Evolutionary conservation across 2,888 invertebrate species (phyloP), one percentile per base, ranked within the genome.

Genomic region (Amphiduros pacificus): DNA sequence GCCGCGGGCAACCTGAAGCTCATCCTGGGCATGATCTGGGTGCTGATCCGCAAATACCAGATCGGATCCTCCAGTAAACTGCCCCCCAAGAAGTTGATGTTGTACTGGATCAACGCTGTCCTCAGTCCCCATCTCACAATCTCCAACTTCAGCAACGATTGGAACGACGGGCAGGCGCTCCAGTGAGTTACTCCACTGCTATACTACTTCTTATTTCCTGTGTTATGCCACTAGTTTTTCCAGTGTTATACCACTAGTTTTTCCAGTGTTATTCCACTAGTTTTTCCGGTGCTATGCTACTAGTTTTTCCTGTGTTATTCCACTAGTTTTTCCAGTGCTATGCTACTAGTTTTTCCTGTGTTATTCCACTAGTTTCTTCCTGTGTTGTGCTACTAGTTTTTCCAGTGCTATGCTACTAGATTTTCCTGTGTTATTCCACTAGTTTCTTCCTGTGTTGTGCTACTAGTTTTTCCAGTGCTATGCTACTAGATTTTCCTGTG

Each of bases 1-100:
- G 93, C 95, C 29, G 94, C 94, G 83, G 96, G 96, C 61, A 97
- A 96, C 83, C 85, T 95, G 66, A 97, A 97, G 83, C 85, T 97
- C 66, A 95, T 97, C 73, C 86, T 97, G 70, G 96, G 96, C 5
- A 85, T 97, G 67, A 93, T 97, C 76, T 97, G 96, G 96, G 94
- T 94, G 9, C 87, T 97, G 26, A 95, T 97, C 82, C 92, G 95
- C 48, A 89, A 94, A 63, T 97, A 97, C 84, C 96, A 97, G 87
- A 95, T 97, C 74, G 94, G 94, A 61, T 88, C 40, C 26, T 36
- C 52, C 22, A 36, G 17, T 24, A 92, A 73, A 93, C 94, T 80
- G 20, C 96, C 96, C 66, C 94, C 96, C 41, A 91, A 94, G 83
- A 96, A 95, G 82, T 85, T 97, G 72, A 95, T 96, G 93, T 84